Percentiles rank a stretch among this genome's conserved stretches.
These are phyloP conservation scores for Rhinoptilus africanus DNA, from an alignment of 2,113 vertebrate species.

Conservation along the genomic window DNA sequence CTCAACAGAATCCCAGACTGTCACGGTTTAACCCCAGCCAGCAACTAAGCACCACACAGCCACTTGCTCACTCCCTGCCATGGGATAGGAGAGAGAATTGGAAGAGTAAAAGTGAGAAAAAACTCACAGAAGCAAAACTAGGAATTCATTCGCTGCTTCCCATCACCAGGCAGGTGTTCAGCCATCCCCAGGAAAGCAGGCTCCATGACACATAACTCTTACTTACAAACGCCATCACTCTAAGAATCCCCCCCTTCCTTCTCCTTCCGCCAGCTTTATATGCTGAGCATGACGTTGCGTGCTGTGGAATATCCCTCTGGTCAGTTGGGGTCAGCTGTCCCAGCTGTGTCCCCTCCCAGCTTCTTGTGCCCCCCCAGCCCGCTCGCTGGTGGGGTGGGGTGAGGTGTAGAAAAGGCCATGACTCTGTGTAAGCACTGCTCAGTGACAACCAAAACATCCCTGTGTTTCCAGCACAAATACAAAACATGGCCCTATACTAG, in stretches of 20 bases:
- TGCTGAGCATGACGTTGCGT: background rate
- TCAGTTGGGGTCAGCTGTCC: background rate
- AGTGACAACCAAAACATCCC: background rate
- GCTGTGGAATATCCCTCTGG: background rate
- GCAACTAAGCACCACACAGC: background rate
- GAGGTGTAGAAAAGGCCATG: background rate
- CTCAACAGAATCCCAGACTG: background rate
- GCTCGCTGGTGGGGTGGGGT: background rate
- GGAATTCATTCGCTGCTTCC: background rate
- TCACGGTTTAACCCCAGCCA: background rate
- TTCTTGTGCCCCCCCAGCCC: background rate
- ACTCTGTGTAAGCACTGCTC: background rate
- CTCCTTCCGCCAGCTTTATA: background rate
- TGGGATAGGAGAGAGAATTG: background rate
- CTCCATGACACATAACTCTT: background rate
- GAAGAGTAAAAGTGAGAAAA: background rate
- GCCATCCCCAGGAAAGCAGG: background rate
- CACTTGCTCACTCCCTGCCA: background rate
- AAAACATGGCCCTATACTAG: background rate
- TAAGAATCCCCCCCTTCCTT: background rate
- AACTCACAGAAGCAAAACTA: background rate
- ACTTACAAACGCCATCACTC: background rate
- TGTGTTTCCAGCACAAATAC: background rate
- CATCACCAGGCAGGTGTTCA: background rate
- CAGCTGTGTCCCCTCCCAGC: background rate